Base-by-base conservation (phyloP, 2,888 invertebrate genomes). In the Pachydiplax longipennis region DNA sequence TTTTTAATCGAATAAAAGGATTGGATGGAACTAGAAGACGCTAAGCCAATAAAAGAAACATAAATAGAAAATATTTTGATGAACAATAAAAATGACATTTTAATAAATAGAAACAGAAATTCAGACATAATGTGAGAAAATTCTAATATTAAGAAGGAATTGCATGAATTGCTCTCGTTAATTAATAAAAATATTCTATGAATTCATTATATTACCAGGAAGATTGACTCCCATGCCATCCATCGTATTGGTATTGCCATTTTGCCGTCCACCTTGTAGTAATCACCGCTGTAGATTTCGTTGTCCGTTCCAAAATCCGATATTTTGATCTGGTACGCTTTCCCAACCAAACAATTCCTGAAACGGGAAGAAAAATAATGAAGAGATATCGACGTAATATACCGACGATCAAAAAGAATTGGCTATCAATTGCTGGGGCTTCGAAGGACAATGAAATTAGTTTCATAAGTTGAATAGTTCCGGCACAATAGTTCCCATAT, bases 191-290 rank as follows among this genome's bases (percentile, higher is more conserved):
- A 4, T 15, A 18, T 0, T 53, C 13, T 1, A 40, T 81, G 18
- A 12, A 22, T 61, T 1, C 53, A 31, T 53, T 40, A 61, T 91
- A 93, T 94, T 93, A 95, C 95, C 93, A 96, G 94, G 92, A 97
- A 95, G 91, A 97, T 96, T 1, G 97, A 96, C 94, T 98, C 98
- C 97, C 98, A 98, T 1, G 98, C 97, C 95, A 98, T 98, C 98
- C 98, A 98, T 87, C 98, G 95, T 91, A 98, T 95, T 0, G 98
- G 98, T 92, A 98, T 94, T 1, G 97, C 96, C 90, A 96, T 96
- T 91, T 94, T 93, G 0, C 97, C 97, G 92, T 97, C 97, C 53
- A 97, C 95, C 93, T 96, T 96, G 94, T 97, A 97, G 94, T 98
- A 98, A 94, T 98, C 98, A 91, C 95, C 94, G 10, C 96, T 95